Percentiles rank a stretch among this genome's conserved stretches.
These are phyloP conservation scores for Acronicta leporina DNA, from an alignment of 2,888 invertebrate species.

Conservation along the genomic window DNA sequence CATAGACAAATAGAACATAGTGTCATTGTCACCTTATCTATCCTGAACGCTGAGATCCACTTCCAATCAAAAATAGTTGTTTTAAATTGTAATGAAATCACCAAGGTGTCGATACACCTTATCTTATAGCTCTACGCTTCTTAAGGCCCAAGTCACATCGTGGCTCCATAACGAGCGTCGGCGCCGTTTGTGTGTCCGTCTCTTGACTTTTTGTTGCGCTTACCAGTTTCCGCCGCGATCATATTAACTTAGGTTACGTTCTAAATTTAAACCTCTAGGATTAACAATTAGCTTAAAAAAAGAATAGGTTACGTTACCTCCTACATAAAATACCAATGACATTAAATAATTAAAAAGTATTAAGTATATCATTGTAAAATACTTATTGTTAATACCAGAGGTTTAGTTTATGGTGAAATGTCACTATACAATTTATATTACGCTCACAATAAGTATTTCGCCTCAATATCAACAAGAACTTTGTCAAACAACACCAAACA, in stretches of 20 bases:
- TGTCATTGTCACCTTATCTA: too few species aligned
- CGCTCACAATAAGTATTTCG: too few species aligned
- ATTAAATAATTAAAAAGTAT: too few species aligned
- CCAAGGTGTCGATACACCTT: conserved; percentile 14
- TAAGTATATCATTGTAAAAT: background rate
- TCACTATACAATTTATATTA: background rate
- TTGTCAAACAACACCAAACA: too few species aligned
- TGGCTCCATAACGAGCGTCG: conserved; percentile 58
- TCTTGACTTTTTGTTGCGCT: conserved; percentile 43
- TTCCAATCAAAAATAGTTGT: too few species aligned
- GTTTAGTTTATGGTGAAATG: background rate
- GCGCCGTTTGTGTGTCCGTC: conserved; percentile 50
- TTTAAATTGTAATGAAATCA: background rate
- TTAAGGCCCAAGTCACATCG: conserved; percentile 59
- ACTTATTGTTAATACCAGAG: background rate
- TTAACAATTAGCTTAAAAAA: too few species aligned
- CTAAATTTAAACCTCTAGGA: conserved; percentile 22
- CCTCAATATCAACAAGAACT: background rate
- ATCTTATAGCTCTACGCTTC: conserved; percentile 27
- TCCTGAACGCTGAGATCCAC: too few species aligned
- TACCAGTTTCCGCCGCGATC: conserved; percentile 52
- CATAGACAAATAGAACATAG: too few species aligned
- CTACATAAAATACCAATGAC: too few species aligned
- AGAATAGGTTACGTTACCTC: too few species aligned
- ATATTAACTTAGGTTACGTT: conserved; percentile 44